A percentile compares a stretch with the other conserved stretches of the same genome.
Conservation (phyloP, 2,113 vertebrate genomes). For the Cavia aperea region DNA sequence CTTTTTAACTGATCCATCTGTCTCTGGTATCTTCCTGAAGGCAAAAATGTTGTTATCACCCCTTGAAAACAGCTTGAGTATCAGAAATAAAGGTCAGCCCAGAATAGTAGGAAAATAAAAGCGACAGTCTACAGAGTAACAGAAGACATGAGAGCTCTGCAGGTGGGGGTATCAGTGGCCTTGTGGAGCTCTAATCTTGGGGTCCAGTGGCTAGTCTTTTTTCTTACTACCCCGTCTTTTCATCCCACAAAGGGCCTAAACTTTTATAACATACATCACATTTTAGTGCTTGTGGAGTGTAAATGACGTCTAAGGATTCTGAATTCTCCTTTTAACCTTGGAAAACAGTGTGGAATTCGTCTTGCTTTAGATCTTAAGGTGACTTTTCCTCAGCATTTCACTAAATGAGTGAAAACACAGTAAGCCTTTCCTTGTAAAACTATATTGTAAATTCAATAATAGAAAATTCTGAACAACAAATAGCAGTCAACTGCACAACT, state of each 20-base stretch:
- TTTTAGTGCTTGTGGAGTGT: background rate
- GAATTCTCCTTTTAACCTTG: background rate
- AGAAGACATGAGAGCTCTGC: background rate
- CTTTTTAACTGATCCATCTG: background rate
- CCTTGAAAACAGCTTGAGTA: background rate
- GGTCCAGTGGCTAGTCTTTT: background rate
- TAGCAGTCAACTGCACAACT: background rate
- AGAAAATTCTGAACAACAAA: background rate
- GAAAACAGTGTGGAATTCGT: background rate
- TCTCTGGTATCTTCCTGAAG: background rate
- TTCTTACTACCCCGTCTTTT: background rate
- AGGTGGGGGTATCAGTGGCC: too few relatives aligned
- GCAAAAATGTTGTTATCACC: background rate
- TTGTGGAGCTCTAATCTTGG: background rate
- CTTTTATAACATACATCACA: background rate
- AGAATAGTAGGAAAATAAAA: background rate
- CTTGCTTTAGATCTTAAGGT: background rate
- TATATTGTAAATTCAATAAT: background rate
- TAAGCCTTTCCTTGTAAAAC: background rate
- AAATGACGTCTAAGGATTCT: background rate
- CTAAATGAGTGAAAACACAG: background rate
- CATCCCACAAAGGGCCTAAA: background rate
- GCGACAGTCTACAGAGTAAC: background rate
- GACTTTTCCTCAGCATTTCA: background rate
- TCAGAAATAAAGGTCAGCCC: background rate